Evolutionary conservation across 2,797 vertebrate species (phyloP).

Genomic region (Sebastes aleutianus): DNA sequence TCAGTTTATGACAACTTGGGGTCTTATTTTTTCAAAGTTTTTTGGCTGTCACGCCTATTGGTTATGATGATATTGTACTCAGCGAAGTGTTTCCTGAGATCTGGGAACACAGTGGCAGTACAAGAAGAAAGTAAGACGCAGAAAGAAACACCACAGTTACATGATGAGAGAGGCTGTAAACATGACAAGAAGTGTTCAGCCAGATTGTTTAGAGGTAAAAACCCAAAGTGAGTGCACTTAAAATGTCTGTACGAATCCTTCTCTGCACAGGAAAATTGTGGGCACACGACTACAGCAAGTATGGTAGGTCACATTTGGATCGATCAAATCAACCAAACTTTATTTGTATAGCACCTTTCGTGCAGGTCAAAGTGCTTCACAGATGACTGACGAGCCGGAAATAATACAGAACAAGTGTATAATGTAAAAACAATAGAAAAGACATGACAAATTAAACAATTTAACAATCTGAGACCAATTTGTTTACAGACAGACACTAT

Average conservation of each 20-base stretch:
- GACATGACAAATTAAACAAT: not conserved
- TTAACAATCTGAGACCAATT: not conserved
- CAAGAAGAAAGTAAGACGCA: not conserved
- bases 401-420: no score
- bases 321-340: not conserved
- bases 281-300: not conserved
- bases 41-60: not conserved
- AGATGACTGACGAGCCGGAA: no score
- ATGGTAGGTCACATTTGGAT: not conserved
- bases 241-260: not conserved
- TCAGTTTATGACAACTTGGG: not conserved
- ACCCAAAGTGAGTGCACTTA: not conserved
- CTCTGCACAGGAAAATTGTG: not conserved
- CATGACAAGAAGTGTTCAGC: not conserved
- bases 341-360: not conserved
- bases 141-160: not conserved
- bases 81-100: not conserved
- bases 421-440: not conserved
- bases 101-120: not conserved
- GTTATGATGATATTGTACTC: not conserved
- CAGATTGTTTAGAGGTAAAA: not conserved
- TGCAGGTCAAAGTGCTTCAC: not conserved
- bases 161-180: not conserved
- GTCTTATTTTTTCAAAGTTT: not conserved
- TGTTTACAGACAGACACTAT: not conserved